These are phyloP conservation scores for Orgyia antiqua DNA, from an alignment of 2,888 invertebrate genomes.

Conservation along the genomic window DNA sequence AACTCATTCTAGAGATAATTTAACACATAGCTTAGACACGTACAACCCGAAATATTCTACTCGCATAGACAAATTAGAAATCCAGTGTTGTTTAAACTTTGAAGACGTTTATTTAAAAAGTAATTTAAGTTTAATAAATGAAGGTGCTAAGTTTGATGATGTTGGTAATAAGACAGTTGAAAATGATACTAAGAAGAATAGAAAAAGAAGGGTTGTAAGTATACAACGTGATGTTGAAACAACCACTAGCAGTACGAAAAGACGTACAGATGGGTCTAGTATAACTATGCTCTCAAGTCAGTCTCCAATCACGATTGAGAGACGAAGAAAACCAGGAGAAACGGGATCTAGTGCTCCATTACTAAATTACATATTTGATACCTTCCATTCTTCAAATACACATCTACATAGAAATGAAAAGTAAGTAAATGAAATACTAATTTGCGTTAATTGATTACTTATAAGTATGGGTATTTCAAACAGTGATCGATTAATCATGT, in stretches of 20 bases:
- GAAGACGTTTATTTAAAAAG: slow-evolving; percentile 12
- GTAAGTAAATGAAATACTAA: no score
- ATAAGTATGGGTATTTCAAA: no score
- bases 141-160: slow-evolving; percentile 36
- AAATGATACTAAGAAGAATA: slow-evolving; percentile 36
- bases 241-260: slow-evolving; percentile 22
- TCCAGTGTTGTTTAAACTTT: slow-evolving; percentile 36
- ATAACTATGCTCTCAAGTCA: slow-evolving; percentile 31
- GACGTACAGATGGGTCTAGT: slow-evolving; percentile 31
- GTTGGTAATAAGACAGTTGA: slow-evolving; percentile 19
- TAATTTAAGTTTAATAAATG: slow-evolving; percentile 23
- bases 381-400: slow-evolving; percentile 52
- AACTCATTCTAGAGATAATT: slow-evolving; percentile 44
- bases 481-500: no score
- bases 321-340: slow-evolving; percentile 57
- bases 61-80: slow-evolving; percentile 22
- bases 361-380: slow-evolving; percentile 69
- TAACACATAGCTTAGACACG: slow-evolving; percentile 36
- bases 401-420: slow-evolving; percentile 67
- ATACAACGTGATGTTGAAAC: slow-evolving; percentile 32
- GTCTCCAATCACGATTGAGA: slow-evolving; percentile 39
- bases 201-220: slow-evolving; percentile 51
- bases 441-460: no score
- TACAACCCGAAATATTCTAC: slow-evolving; percentile 31
- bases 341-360: slow-evolving; percentile 65